Evolutionary conservation across 1,140 invertebrate genomes (phyloP).

Genomic region (Pristionchus pacificus): DNA sequence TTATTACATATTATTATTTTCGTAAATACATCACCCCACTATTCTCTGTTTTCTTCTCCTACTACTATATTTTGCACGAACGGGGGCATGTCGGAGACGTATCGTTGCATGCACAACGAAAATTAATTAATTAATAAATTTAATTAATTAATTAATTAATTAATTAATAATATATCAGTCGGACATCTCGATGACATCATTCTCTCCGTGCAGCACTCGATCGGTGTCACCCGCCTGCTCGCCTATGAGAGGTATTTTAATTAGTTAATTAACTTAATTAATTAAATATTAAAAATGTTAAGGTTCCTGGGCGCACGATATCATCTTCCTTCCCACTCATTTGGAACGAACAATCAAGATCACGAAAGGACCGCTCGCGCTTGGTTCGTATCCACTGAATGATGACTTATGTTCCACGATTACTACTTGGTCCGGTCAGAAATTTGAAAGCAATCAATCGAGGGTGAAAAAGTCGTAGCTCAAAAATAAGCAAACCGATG

Average conservation of each 20-base stretch:
- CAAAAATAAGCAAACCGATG: too few relatives aligned
- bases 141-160: too few relatives aligned
- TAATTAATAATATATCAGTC: too few relatives aligned
- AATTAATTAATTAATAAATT: too few relatives aligned
- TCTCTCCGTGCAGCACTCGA: slow-evolving; percentile 49
- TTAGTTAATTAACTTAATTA: not conserved
- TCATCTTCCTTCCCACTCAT: slow-evolving; percentile 62
- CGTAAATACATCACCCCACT: not conserved
- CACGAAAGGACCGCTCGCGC: slow-evolving; percentile 63
- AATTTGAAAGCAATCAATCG: too few relatives aligned
- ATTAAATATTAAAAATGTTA: not conserved
- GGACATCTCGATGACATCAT: slow-evolving; percentile 44
- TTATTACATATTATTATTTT: too few relatives aligned
- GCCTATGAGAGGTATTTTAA: slow-evolving; percentile 17
- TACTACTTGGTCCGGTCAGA: too few relatives aligned
- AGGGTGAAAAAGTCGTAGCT: too few relatives aligned
- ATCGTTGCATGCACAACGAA: too few relatives aligned
- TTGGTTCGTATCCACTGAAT: too few relatives aligned
- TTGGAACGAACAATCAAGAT: slow-evolving; percentile 66
- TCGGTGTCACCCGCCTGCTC: slow-evolving; percentile 50
- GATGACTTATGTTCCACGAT: too few relatives aligned
- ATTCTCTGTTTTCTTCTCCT: not conserved
- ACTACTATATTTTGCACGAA: not conserved
- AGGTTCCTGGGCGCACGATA: slow-evolving; percentile 53
- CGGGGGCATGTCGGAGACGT: too few relatives aligned